A percentile compares a stretch with the other conserved stretches of the same genome.
Conservation (phyloP, 92 coral and sea anemone genomes). For the Chrysogorgia sp. region DNA sequence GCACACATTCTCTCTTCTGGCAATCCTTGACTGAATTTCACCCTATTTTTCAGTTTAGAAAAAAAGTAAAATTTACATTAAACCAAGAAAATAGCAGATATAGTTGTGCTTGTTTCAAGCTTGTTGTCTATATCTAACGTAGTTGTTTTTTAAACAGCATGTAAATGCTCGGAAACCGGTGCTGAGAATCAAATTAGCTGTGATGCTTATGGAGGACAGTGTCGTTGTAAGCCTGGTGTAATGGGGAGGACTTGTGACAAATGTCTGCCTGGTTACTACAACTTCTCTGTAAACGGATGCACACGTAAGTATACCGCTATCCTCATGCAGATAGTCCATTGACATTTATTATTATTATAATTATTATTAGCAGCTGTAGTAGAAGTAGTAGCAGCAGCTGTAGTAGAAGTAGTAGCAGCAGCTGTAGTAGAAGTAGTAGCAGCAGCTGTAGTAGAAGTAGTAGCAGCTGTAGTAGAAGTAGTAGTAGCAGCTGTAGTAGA, state of each 20-base stretch:
- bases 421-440: too few species aligned
- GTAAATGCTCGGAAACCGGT: conserved; percentile 75
- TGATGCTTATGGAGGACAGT: conserved; percentile 79
- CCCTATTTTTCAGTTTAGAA: background rate
- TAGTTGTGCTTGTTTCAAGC: background rate
- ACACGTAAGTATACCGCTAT: conserved; percentile 83
- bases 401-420: too few species aligned
- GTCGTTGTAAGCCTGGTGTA: conserved; percentile 94
- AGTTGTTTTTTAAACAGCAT: conserved; percentile 57
- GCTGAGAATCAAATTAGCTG: conserved; percentile 68
- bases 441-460: too few species aligned
- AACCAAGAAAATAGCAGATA: background rate
- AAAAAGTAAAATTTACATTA: too few species aligned
- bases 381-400: too few species aligned
- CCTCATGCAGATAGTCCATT: background rate
- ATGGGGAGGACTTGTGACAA: conserved; percentile 83
- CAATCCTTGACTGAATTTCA: background rate
- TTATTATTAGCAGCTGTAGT: too few species aligned
- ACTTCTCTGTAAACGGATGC: conserved; percentile 82
- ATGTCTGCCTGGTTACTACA: conserved; percentile 83
- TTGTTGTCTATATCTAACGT: background rate
- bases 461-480: too few species aligned
- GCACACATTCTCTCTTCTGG: too few species aligned
- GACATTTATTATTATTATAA: too few species aligned
- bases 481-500: too few species aligned